phyloP scores from a whole-genome alignment of 2,113 vertebrate species.

The Megaceryle maxima region DNA sequence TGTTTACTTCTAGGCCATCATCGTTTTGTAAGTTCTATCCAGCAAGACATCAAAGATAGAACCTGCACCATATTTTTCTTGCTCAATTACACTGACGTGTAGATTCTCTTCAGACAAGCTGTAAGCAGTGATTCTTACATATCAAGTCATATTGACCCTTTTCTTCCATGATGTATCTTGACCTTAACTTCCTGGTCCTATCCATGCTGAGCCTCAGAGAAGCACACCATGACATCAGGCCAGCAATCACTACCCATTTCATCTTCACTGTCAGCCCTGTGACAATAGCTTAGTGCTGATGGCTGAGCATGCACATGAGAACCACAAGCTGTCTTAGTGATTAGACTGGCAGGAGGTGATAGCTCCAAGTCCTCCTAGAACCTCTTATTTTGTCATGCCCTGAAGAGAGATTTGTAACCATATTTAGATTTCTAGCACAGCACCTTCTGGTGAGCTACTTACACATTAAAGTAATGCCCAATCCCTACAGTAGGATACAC shows the following conservation, averaged over 20 bases:
- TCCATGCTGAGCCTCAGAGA: neutral
- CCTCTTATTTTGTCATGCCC: neutral
- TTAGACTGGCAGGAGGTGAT: neutral
- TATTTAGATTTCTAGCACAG: neutral
- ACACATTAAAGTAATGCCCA: neutral
- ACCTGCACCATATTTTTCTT: neutral
- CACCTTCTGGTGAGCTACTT: constrained; percentile 11
- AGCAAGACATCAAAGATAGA: neutral
- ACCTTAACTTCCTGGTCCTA: neutral
- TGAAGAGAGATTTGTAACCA: neutral
- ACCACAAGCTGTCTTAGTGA: neutral
- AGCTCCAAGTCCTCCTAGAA: neutral
- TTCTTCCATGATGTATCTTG: neutral
- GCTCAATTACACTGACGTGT: neutral
- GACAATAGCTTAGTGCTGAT: neutral
- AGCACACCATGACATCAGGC: neutral
- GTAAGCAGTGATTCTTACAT: neutral
- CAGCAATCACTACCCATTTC: neutral
- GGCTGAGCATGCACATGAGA: neutral
- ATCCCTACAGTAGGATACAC: neutral
- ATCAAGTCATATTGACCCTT: neutral
- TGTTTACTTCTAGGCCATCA: constrained; percentile 1
- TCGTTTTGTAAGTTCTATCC: neutral
- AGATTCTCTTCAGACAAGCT: neutral
- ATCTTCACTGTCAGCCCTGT: neutral